Conservation (phyloP, 2,113 vertebrate genomes). For the Ciconia maguari region DNA sequence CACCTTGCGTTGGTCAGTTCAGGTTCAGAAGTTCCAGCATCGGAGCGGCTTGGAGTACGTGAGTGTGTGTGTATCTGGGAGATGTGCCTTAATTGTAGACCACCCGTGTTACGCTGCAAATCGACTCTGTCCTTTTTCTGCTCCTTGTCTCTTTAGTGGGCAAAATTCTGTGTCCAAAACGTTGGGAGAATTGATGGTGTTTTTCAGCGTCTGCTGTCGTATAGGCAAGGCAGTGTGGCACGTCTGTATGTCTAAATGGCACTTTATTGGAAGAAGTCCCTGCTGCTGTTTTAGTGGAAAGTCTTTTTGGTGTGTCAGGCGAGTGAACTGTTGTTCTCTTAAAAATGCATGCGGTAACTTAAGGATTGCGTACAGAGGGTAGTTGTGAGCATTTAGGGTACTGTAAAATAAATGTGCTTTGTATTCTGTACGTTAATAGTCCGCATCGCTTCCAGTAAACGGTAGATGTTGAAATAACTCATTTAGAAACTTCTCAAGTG, state of each 20-base stretch:
- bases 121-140: neutral
- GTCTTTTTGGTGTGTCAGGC: neutral
- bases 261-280: neutral
- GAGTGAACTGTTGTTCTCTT: neutral
- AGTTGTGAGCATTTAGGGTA: neutral
- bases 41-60: rapidly evolving
- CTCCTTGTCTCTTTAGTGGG: neutral
- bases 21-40: neutral
- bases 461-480: neutral
- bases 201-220: no score
- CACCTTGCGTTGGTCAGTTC: no score
- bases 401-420: neutral
- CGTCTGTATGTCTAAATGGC: neutral
- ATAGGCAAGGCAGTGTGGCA: no score
- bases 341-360: neutral
- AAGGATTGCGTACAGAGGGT: neutral
- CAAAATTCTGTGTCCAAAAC: neutral
- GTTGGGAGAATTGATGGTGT: neutral
- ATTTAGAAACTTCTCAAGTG: neutral
- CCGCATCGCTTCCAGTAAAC: neutral
- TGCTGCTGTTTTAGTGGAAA: neutral
- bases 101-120: rapidly evolving
- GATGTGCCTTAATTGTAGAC: neutral
- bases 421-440: neutral
- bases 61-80: neutral